A percentile compares a stretch with the other conserved stretches of the same genome.
These are phyloP conservation scores for Palythoa heliodiscus DNA, from an alignment of 92 coral and sea anemone genomes.

Conservation along the genomic window DNA sequence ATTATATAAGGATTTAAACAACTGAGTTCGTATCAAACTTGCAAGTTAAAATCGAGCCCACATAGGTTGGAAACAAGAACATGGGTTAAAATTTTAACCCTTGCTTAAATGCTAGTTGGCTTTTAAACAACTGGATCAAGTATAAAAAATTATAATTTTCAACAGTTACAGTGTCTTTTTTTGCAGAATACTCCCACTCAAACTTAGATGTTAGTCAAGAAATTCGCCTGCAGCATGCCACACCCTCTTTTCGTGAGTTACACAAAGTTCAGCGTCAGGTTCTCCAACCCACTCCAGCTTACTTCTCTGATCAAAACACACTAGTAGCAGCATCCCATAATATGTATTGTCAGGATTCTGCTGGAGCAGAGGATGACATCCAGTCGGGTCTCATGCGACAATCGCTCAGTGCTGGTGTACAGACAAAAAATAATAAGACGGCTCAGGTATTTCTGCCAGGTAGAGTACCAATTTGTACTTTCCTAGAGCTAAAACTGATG, in stretches of 20 bases:
- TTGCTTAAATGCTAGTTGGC: no score
- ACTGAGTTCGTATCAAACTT: no score
- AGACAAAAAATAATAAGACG: conserved; percentile 60
- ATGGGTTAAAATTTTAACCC: no score
- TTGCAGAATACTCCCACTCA: conserved; percentile 80
- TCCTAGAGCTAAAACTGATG: no score
- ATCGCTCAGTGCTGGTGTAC: conserved; percentile 80
- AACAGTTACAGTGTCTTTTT: background rate
- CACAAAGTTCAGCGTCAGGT: conserved; percentile 94
- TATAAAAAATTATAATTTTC: background rate
- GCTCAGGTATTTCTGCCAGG: conserved; percentile 87
- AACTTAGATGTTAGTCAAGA: conserved; percentile 62
- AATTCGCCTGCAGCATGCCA: conserved; percentile 61
- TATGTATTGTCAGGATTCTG: conserved; percentile 42
- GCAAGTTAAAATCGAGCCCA: no score
- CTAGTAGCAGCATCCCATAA: conserved; percentile 45
- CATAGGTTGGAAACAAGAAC: no score
- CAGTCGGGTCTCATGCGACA: conserved; percentile 53
- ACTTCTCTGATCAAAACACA: conserved; percentile 61
- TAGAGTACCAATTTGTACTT: background rate
- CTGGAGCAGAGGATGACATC: conserved; percentile 58
- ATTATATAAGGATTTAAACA: no score
- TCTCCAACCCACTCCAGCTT: conserved; percentile 78
- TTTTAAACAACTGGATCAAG: no score
- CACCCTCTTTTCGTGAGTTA: conserved; percentile 90